Evolutionary conservation across 2,888 invertebrate species (phyloP).

Genomic region (Agrochola lota): DNA sequence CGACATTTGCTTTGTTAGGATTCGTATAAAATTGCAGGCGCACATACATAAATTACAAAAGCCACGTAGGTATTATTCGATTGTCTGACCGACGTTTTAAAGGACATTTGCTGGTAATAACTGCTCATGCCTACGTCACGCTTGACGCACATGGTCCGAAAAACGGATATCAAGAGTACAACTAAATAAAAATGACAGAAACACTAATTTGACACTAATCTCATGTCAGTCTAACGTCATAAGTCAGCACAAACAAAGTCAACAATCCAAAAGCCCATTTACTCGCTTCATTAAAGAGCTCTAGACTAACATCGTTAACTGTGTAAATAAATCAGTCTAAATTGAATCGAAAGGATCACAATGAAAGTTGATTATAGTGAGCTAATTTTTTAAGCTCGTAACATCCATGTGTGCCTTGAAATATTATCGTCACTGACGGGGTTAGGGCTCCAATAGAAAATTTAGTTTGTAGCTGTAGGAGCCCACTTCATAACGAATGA

Average conservation of each 20-base stretch:
- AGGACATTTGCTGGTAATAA: slow-evolving; percentile 6
- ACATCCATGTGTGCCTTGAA: background rate
- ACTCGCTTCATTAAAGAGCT: slow-evolving; percentile 6
- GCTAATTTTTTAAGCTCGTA: background rate
- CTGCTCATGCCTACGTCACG: background rate
- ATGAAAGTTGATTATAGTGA: slow-evolving; percentile 7
- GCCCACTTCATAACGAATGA: slow-evolving; percentile 16
- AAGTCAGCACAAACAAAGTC: slow-evolving; percentile 6
- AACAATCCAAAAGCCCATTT: slow-evolving; percentile 16
- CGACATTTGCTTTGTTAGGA: slow-evolving; percentile 8
- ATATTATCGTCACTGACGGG: background rate
- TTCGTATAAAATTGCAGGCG: background rate
- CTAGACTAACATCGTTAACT: slow-evolving; percentile 16
- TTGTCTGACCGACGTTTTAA: background rate
- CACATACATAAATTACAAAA: slow-evolving; percentile 11
- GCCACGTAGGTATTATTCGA: slow-evolving; percentile 16
- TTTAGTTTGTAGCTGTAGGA: background rate
- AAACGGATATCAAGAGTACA: background rate
- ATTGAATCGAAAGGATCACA: slow-evolving; percentile 5
- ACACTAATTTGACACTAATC: slow-evolving; percentile 8
- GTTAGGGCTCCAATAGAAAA: background rate
- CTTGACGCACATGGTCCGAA: background rate
- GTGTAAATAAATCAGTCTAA: slow-evolving; percentile 10
- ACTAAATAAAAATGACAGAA: slow-evolving; percentile 8
- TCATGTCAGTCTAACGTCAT: background rate